A percentile compares a stretch with the other conserved stretches of the same genome.
phyloP scores from a whole-genome alignment of 2,797 vertebrate species.

The Xenops minutus region DNA sequence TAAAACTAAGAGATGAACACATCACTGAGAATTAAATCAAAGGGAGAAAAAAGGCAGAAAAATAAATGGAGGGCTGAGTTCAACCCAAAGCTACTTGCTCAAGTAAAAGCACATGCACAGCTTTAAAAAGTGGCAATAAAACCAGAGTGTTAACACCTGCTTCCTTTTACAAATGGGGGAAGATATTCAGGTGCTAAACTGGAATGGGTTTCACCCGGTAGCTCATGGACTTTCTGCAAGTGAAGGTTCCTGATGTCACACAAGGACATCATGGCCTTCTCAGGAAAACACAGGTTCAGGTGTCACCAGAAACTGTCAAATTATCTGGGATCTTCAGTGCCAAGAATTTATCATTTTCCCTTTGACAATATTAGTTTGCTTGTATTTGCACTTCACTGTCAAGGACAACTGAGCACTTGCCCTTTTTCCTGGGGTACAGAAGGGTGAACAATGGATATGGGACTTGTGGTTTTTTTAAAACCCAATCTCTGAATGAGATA shows the following conservation, averaged over 20 bases:
- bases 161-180: background rate
- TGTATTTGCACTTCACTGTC: background rate
- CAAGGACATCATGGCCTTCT: background rate
- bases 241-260: background rate
- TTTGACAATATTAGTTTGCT: background rate
- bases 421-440: background rate
- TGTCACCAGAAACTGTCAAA: background rate
- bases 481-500: background rate
- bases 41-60: background rate
- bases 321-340: background rate
- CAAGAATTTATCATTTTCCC: background rate
- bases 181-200: background rate
- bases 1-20: background rate
- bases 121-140: background rate
- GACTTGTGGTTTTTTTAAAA: background rate
- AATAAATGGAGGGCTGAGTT: background rate
- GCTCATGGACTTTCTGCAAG: background rate
- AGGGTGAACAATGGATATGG: background rate
- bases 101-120: background rate
- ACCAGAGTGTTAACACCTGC: background rate
- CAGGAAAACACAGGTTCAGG: background rate
- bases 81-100: background rate
- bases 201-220: background rate
- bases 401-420: background rate
- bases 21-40: background rate